A percentile compares a stretch with the other conserved stretches of the same genome.
These are phyloP conservation scores for Phrynosoma platyrhinos DNA, from an alignment of 2,113 vertebrate species.

Conservation along the genomic window DNA sequence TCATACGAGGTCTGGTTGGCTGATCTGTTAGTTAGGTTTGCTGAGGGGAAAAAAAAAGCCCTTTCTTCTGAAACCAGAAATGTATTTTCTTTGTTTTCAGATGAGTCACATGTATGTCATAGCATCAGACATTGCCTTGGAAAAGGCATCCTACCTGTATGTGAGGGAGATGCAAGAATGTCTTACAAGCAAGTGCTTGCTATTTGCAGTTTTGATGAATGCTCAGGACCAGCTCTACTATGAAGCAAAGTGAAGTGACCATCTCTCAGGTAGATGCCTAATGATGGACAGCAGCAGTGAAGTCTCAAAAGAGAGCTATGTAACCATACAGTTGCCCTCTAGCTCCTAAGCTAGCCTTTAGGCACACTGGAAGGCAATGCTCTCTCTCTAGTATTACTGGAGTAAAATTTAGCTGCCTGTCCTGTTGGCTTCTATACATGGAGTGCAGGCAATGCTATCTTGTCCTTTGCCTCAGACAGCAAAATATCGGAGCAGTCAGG, in stretches of 20 bases:
- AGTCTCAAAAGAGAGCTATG: not conserved
- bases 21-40: not conserved
- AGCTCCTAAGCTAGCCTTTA: not conserved
- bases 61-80: not conserved
- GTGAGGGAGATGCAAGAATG: not conserved
- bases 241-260: not conserved
- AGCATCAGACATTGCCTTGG: not conserved
- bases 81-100: not conserved
- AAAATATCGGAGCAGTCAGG: not conserved
- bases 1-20: not conserved
- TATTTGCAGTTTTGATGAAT: not conserved
- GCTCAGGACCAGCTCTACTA: not conserved
- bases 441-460: not conserved
- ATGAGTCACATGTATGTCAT: not conserved
- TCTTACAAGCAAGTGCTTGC: not conserved
- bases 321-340: not conserved
- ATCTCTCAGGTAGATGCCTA: not conserved
- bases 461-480: not conserved
- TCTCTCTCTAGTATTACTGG: not conserved
- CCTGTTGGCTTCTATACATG: not conserved
- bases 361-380: not conserved
- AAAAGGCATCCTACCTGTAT: not conserved
- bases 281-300: not conserved
- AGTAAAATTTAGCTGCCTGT: not conserved
- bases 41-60: not conserved